These are phyloP conservation scores for Ectropis crepuscularia DNA, from an alignment of 2,888 invertebrate species.

Conservation along the genomic window DNA sequence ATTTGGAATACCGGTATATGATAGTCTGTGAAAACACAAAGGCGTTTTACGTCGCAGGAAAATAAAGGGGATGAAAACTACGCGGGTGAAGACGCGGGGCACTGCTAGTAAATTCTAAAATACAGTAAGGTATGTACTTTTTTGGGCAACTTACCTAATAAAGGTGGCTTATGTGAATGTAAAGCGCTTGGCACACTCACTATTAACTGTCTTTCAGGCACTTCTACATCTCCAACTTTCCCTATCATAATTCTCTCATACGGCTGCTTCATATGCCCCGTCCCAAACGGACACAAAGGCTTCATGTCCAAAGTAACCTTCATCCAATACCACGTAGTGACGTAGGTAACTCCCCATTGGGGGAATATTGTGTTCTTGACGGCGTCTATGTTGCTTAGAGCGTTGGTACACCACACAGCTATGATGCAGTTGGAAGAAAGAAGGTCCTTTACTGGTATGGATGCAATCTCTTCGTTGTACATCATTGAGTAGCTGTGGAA, in stretches of 20 bases:
- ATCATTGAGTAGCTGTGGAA: constrained; percentile 90
- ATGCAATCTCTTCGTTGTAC: constrained; percentile 89
- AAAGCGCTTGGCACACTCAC: constrained; percentile 95
- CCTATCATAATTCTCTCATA: constrained; percentile 90
- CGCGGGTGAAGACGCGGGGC: too few species aligned
- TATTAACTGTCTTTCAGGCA: constrained; percentile 85
- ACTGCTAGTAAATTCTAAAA: too few species aligned
- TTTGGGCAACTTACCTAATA: constrained; percentile 83
- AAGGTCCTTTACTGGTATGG: constrained; percentile 88
- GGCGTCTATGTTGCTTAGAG: constrained; percentile 87
- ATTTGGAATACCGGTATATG: too few species aligned
- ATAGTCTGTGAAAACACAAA: too few species aligned
- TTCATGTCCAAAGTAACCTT: constrained; percentile 90
- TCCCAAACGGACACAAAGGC: constrained; percentile 88
- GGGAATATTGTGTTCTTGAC: constrained; percentile 90
- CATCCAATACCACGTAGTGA: constrained; percentile 94
- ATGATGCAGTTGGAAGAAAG: constrained; percentile 87
- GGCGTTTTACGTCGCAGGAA: too few species aligned
- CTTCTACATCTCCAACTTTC: constrained; percentile 59
- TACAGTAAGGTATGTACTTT: too few species aligned
- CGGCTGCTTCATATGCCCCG: constrained; percentile 91
- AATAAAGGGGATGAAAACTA: too few species aligned
- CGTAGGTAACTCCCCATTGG: constrained; percentile 89
- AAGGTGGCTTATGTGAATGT: constrained; percentile 98
- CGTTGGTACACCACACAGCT: constrained; percentile 97